phyloP scores from a whole-genome alignment of 1,140 invertebrate species.

The Pteromalus puparum region DNA sequence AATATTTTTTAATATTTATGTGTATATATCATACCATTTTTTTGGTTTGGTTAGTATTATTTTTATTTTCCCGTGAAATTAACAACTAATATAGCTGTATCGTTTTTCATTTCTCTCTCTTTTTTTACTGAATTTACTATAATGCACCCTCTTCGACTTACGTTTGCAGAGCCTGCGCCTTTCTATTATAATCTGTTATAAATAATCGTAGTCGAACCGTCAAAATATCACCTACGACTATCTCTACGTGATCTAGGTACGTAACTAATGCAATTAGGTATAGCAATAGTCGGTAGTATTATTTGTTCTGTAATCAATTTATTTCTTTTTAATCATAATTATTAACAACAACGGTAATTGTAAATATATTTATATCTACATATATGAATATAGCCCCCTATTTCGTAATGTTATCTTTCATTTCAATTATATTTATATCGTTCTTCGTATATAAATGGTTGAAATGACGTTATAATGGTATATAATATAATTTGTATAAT shows the following conservation, averaged over 20 bases:
- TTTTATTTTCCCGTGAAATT: neutral
- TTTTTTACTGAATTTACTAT: neutral
- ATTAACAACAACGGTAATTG: conserved; percentile 63
- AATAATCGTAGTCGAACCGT: conserved; percentile 32
- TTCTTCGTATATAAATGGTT: conserved; percentile 58
- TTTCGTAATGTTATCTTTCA: conserved; percentile 53
- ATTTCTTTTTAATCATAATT: conserved; percentile 37
- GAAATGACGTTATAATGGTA: conserved; percentile 52
- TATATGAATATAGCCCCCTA: conserved; percentile 53
- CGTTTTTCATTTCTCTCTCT: neutral
- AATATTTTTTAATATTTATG: conserved; percentile 2
- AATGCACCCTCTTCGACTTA: neutral
- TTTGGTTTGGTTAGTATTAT: conserved; percentile 19
- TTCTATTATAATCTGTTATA: neutral
- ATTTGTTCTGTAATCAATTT: neutral
- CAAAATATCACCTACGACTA: conserved; percentile 24
- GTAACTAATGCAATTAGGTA: conserved; percentile 36
- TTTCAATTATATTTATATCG: conserved; percentile 17
- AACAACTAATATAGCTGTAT: conserved; percentile 33
- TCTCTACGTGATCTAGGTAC: conserved; percentile 1
- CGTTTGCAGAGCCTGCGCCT: neutral
- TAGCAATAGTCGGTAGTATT: conserved; percentile 27
- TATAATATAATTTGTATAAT: conserved; percentile 37
- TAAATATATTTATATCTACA: conserved; percentile 62
- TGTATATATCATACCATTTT: neutral